Base-by-base conservation (phyloP, 2,888 invertebrate species). In the Allygus modestus region DNA sequence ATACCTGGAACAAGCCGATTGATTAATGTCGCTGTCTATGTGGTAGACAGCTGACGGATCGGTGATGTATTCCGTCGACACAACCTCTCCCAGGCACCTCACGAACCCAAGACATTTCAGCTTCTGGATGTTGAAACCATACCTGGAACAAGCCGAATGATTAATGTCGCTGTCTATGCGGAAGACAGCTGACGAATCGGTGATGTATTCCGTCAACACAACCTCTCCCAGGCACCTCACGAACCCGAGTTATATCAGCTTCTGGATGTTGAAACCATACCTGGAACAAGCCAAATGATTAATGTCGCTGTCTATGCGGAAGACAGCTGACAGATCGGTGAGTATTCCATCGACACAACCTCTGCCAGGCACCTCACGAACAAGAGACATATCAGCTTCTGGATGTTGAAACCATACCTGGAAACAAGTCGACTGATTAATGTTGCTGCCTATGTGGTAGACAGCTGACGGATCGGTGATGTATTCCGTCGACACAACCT, bases 91-190 rank as follows among this genome's bases (percentile, higher is more conserved):
- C 20, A 92, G 92, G 87, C 92, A 91, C 31, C 91, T 90, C 43
- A 95, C 93, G 88, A 93, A 94, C 15, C 94, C 94, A 58, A 94
- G 90, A 87, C 94, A 94, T 23, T 94, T 92, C 88, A 94, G 91
- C 89, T 93, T 93, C 82, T 93, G 92, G 33, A 93, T 90, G 0
- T 93, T 92, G 89, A 94, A 94, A 17, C 95, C 95, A 89, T 94
- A 95, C 15, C 93, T 93, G 88, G 83, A 86, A 61, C 91, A 90
- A 0, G 93, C 89, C n/a, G n/a, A n/a, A n/a, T n/a, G 90, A 85
- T 91, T 91, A 1, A 94, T 94, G 46, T 94, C 95, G 84, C 96
- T 94, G 89, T 95, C 95, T 23, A 96, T 58, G 90, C 95, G 93
- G 90, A 94, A 96, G 54, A 90, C 88, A 0, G 94, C 94, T 86